Conservation (phyloP, 1,140 invertebrate species). For the Acromyrmex charruanus region DNA sequence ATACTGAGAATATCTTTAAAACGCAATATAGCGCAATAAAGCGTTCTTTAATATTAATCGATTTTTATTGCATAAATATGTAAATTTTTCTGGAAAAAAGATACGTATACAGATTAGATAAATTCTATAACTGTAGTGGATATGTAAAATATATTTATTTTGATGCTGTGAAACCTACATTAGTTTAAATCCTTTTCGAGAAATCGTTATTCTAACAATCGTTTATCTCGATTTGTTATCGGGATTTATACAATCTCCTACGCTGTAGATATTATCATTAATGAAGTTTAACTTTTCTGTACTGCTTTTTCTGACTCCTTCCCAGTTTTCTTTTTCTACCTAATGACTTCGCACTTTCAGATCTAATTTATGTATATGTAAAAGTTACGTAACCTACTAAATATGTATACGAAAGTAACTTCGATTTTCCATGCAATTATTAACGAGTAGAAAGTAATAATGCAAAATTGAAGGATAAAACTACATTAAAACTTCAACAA, state of each 20-base stretch:
- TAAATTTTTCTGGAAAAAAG: not conserved
- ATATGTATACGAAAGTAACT: slow-evolving; percentile 26
- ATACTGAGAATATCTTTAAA: slow-evolving; percentile 28
- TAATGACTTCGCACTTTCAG: not conserved
- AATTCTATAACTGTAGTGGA: not conserved
- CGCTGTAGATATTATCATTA: not conserved
- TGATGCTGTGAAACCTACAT: not conserved
- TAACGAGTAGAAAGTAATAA: slow-evolving; percentile 3
- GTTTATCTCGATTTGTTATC: slow-evolving; percentile 30
- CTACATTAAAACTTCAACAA: not conserved
- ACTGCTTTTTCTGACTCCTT: not conserved
- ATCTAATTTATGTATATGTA: slow-evolving; percentile 21
- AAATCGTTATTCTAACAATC: not conserved
- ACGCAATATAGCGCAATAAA: not conserved
- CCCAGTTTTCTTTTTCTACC: not conserved
- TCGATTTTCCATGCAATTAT: slow-evolving; percentile 8
- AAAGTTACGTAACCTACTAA: slow-evolving; percentile 6
- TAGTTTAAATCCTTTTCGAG: not conserved
- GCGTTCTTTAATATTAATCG: not conserved
- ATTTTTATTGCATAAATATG: slow-evolving; percentile 34
- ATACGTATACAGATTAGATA: not conserved
- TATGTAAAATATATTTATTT: not conserved
- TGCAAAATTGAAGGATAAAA: not conserved
- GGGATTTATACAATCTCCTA: slow-evolving; percentile 4
- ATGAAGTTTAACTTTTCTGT: slow-evolving; percentile 23